These are phyloP conservation scores for Aphaenogaster rudis DNA, from an alignment of 1,140 invertebrate species.

Conservation along the genomic window DNA sequence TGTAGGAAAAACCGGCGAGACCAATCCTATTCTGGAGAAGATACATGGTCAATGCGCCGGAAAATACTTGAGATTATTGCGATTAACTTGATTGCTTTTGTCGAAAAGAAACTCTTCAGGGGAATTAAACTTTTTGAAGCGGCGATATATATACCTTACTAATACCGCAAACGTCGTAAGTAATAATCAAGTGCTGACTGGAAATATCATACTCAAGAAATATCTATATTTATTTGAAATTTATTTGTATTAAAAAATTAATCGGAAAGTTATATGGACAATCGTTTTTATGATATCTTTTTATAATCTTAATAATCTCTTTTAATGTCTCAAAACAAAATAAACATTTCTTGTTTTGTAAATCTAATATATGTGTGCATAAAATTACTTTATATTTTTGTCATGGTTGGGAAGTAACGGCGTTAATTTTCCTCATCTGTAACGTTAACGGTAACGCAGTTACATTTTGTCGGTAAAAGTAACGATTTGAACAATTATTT, in stretches of 20 bases:
- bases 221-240: neutral
- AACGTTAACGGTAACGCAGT: too few relatives aligned
- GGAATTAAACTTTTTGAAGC: neutral
- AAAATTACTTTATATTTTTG: neutral
- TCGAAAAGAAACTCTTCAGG: neutral
- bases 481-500: too few relatives aligned
- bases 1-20: slow-evolving; percentile 7
- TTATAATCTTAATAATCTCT: neutral
- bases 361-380: neutral
- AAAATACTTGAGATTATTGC: slow-evolving; percentile 39
- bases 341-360: neutral
- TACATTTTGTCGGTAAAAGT: too few relatives aligned
- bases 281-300: neutral
- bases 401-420: neutral
- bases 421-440: too few relatives aligned
- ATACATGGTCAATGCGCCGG: neutral
- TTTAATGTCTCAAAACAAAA: neutral
- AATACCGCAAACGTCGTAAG: neutral
- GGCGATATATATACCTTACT: neutral
- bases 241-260: neutral
- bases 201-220: neutral
- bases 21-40: neutral
- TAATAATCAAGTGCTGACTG: neutral
- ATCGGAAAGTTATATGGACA: neutral
- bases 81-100: slow-evolving; percentile 4